phyloP scores from a whole-genome alignment of 2,888 invertebrate species.

The Dryococelus australis region DNA sequence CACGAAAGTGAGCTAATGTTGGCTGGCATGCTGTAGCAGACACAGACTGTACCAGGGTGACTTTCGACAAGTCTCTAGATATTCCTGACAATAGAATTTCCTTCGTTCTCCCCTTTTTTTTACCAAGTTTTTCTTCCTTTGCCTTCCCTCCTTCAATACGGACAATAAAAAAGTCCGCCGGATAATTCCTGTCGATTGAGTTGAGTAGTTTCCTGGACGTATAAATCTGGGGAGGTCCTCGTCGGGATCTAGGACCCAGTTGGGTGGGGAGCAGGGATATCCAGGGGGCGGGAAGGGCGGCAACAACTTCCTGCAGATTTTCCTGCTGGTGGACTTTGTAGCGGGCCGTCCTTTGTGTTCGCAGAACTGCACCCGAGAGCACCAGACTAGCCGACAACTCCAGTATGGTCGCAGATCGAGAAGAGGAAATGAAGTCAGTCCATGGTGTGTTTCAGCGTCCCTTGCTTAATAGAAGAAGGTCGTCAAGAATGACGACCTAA shows the following conservation, averaged over 20 bases:
- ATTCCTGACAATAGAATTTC: conserved; percentile 16
- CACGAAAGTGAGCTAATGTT: too few relatives aligned
- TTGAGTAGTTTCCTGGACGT: conserved; percentile 25
- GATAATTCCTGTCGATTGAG: conserved; percentile 28
- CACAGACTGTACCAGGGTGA: conserved; percentile 9
- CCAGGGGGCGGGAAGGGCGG: not conserved
- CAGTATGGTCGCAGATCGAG: too few relatives aligned
- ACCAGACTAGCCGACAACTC: too few relatives aligned
- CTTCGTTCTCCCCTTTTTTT: not conserved
- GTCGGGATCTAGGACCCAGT: not conserved
- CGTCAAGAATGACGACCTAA: too few relatives aligned
- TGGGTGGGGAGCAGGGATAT: not conserved
- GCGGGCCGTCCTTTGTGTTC: too few relatives aligned
- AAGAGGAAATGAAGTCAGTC: too few relatives aligned
- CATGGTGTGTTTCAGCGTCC: too few relatives aligned
- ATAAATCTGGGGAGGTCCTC: conserved; percentile 20
- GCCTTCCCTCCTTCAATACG: not conserved
- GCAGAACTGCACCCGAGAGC: too few relatives aligned
- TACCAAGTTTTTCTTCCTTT: conserved; percentile 5
- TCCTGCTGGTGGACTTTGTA: not conserved
- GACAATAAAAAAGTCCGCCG: not conserved
- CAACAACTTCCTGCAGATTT: too few relatives aligned
- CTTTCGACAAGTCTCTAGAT: conserved; percentile 8
- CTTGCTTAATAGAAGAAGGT: too few relatives aligned
- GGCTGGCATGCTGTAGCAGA: not conserved